Evolutionary conservation across 2,888 invertebrate genomes (phyloP).

Genomic region (Rhimphoctona megacephalus): DNA sequence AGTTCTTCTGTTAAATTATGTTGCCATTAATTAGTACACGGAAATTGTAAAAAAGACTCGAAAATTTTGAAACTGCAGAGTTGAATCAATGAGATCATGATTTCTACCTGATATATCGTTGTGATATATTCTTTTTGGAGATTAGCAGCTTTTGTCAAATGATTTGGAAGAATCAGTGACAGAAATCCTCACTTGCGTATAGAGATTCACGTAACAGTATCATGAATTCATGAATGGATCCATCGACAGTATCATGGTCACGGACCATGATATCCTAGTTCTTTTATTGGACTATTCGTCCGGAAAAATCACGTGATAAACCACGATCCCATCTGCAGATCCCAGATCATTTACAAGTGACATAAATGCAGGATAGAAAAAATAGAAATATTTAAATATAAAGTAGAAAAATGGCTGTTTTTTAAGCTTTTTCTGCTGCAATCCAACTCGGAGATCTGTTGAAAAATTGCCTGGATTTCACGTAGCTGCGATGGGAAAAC

Average conservation of each 20-base stretch:
- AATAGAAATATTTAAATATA: not conserved
- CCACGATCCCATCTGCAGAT: not conserved
- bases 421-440: no score
- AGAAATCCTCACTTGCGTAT: not conserved
- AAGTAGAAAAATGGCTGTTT: not conserved
- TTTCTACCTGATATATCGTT: no score
- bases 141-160: not conserved
- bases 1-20: no score
- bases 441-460: slow-evolving; percentile 29
- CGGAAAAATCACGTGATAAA: slow-evolving; percentile 26
- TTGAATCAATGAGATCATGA: no score
- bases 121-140: not conserved
- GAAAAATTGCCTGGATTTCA: slow-evolving; percentile 52
- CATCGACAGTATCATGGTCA: not conserved
- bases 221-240: not conserved
- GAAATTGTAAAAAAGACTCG: no score
- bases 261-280: slow-evolving; percentile 3
- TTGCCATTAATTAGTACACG: not conserved
- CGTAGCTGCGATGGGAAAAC: slow-evolving; percentile 45
- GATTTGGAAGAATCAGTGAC: not conserved
- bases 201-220: not conserved
- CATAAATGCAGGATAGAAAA: slow-evolving; percentile 22
- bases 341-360: slow-evolving; percentile 2
- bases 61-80: no score
- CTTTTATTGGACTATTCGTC: slow-evolving; percentile 26